phyloP scores from a whole-genome alignment of 2,113 vertebrate genomes.

The Python bivittatus region DNA sequence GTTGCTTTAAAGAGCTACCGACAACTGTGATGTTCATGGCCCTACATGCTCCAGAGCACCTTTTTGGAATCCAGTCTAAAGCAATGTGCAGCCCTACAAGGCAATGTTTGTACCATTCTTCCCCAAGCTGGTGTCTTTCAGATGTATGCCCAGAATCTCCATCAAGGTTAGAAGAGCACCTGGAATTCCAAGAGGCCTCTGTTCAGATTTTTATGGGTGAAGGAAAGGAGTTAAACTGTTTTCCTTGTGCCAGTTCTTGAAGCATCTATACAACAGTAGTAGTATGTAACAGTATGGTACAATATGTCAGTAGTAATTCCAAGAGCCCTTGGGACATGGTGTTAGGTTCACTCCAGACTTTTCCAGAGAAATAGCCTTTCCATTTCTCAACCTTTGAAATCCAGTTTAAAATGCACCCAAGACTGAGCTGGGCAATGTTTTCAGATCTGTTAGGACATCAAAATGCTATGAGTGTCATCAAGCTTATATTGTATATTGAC shows the following conservation, averaged over 20 bases:
- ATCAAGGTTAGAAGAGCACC: background rate
- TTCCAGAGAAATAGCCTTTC: background rate
- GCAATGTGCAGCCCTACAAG: background rate
- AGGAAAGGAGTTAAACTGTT: background rate
- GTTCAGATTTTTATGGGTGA: background rate
- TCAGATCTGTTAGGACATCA: background rate
- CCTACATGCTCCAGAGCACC: background rate
- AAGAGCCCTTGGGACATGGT: background rate
- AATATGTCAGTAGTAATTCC: background rate
- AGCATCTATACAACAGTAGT: background rate
- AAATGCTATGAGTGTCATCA: background rate
- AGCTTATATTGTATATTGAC: background rate
- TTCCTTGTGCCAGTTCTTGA: background rate
- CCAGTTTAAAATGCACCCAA: background rate
- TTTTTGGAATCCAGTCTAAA: background rate
- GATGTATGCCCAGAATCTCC: background rate
- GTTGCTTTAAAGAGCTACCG: background rate
- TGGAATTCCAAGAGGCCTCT: background rate
- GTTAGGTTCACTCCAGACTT: background rate
- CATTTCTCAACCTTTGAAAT: background rate
- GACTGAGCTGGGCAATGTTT: background rate
- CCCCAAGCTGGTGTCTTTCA: too few species aligned
- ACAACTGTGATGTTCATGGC: background rate
- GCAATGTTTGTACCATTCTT: background rate
- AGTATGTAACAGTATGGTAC: background rate